Evolutionary conservation across 2,113 vertebrate genomes (phyloP), one percentile per base, ranked within the genome.

Genomic region (Clarias batrachus): DNA sequence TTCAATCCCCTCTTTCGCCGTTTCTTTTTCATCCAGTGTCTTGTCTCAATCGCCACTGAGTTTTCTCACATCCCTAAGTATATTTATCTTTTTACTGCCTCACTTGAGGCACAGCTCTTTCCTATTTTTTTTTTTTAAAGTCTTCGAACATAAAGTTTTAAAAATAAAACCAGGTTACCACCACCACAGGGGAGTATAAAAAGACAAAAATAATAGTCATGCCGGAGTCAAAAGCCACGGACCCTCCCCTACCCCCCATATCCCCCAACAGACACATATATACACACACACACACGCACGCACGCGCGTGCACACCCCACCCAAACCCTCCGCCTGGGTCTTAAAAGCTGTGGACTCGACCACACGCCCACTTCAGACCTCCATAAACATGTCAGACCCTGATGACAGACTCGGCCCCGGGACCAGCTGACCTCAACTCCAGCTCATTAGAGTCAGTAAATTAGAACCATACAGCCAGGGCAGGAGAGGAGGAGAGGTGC

Each of bases 381-480:
- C 94, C 93, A 90, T 95, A 95, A 96, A 95, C 94, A 95, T 94
- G 93, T 93, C 91, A 92, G 93, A 62, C 91, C 93, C 88, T 94
- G 95, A 96, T 96, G 95, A 96, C 93, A 95, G 94, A 94, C 92
- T 93, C 88, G 85, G 94, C 92, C 93, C 86, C 73, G 87, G 93
- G 94, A 94, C 93, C 94, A 95, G 93, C 94, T 95, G 93, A 95
- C 95, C 95, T 95, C 94, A 95, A 95, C 93, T 95, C 93, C 94
- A 95, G 93, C 94, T 94, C 94, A 95, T 95, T 95, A 95, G 94
- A 94, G 85, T 90, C 92, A 89, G 90, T 92, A 95, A 95, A 96
- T 95, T 94, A 94, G 93, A 96, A 95, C 92, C 95, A 95, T 94
- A 92, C 89, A 91, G 92, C 79, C 86, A 65, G 88, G 90, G 92